These are phyloP conservation scores for Allacma fusca DNA, from an alignment of 2,888 invertebrate genomes.

Conservation along the genomic window DNA sequence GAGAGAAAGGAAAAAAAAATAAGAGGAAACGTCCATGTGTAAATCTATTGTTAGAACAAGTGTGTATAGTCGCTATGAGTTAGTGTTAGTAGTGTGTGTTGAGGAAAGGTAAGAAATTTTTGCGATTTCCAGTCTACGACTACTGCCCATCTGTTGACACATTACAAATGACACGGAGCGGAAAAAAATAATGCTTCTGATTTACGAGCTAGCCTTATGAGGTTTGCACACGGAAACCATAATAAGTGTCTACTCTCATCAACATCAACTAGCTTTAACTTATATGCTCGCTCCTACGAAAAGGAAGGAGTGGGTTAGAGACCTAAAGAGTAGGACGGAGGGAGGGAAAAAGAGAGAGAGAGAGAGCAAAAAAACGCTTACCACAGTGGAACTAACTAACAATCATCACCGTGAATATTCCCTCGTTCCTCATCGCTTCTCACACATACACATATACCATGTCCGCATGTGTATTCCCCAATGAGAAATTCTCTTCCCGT, in stretches of 20 bases:
- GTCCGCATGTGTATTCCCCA: neutral
- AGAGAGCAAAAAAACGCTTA: slow-evolving; percentile 21
- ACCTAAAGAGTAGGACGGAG: too few species aligned
- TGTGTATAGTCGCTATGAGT: neutral
- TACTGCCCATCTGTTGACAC: slow-evolving; percentile 51
- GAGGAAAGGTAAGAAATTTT: slow-evolving; percentile 42
- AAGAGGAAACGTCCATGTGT: neutral
- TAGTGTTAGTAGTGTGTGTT: neutral
- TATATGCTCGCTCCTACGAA: too few species aligned
- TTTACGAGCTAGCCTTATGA: slow-evolving; percentile 51
- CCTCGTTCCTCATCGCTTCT: neutral
- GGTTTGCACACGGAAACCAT: slow-evolving; percentile 51
- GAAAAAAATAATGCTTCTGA: slow-evolving; percentile 52
- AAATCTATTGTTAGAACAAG: slow-evolving; percentile 1
- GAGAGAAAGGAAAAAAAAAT: neutral
- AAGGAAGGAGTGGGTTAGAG: too few species aligned
- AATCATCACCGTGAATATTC: slow-evolving; percentile 13
- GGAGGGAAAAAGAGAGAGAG: slow-evolving; percentile 19
- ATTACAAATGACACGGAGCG: slow-evolving; percentile 52
- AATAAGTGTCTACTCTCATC: slow-evolving; percentile 48
- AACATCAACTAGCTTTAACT: slow-evolving; percentile 11
- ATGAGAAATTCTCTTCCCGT: slow-evolving; percentile 12
- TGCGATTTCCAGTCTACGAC: slow-evolving; percentile 37
- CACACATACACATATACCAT: neutral
- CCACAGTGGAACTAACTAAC: slow-evolving; percentile 18